Base-by-base conservation (phyloP, 2,888 invertebrate species). In the Agriopis aurantiaria region DNA sequence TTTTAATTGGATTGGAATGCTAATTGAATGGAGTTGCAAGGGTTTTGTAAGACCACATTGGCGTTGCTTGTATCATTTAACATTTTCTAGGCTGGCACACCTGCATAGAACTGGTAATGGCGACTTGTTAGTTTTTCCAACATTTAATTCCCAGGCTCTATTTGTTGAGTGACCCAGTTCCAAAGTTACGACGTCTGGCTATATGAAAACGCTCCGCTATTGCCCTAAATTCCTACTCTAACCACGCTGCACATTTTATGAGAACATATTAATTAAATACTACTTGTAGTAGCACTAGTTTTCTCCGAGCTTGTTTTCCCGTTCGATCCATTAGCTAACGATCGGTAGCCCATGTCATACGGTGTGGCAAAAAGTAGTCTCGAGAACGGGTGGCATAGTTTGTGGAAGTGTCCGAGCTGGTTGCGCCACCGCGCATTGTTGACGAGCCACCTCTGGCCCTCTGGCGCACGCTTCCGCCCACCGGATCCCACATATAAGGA, bases 391-490 rank as follows among this genome's bases (percentile, higher is more conserved):
- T 76, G 65, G 69, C 74, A 75, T 72, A 76, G 73, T 73, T 73
- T 80, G 71, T 74, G 57, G 71, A 75, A 75, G 71, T 77, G 75
- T 76, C 71, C 76, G 69, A 80, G 80, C 78, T 75, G 74, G 78
- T 84, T 85, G 78, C 85, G 80, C 79, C 82, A 84, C 71, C 63
- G 72, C 71, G 74, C 73, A 75, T 76, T 78, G 75, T 71, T 79
- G 80, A 72, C 75, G 77, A 76, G 78, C 72, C 75, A 79, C 74
- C 78, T 78, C 77, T 23, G 57, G 65, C 65, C 65, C 65, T 57
- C 57, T 74, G 77, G 84, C 83, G 87, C 85, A 86, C 81, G 81
- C 85, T 91, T 91, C 92, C 93, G 91, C 93, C 92, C 91, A 92
- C 92, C 63, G 71, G 65, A 66, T 49, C 72, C 9, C 76, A 82